These are phyloP conservation scores for Penaeus japonicus DNA, from an alignment of 1,140 invertebrate genomes.

Conservation along the genomic window DNA sequence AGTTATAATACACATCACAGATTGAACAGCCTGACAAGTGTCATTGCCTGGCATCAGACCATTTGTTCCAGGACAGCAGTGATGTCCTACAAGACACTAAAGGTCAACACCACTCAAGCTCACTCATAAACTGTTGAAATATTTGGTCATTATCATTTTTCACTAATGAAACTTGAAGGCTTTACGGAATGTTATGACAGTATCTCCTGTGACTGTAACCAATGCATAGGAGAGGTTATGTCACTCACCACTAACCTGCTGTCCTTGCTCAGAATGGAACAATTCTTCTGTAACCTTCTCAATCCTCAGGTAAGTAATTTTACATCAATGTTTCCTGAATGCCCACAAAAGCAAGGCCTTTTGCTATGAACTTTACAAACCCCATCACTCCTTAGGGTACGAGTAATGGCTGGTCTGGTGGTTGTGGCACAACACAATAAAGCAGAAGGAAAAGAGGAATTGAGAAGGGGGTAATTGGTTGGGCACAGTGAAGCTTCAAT, in stretches of 20 bases:
- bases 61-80: constrained; percentile 34
- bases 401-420: not conserved
- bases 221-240: not conserved
- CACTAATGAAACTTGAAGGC: constrained; percentile 20
- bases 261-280: not conserved
- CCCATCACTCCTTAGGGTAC: not conserved
- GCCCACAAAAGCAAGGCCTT: constrained; percentile 24
- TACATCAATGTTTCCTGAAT: constrained; percentile 42
- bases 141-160: constrained; percentile 2
- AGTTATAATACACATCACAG: constrained; percentile 55
- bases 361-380: not conserved
- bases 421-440: constrained; percentile 23
- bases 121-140: constrained; percentile 18
- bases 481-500: too few relatives aligned
- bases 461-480: not conserved
- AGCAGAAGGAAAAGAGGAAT: not conserved
- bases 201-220: not conserved
- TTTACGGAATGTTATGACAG: constrained; percentile 46
- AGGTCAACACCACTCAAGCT: constrained; percentile 29
- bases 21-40: constrained; percentile 46
- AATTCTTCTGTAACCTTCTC: too few relatives aligned
- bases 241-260: constrained; percentile 41
- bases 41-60: constrained; percentile 34
- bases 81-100: not conserved
- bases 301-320: not conserved